Percentiles rank a stretch among this genome's conserved stretches.
These are phyloP conservation scores for Trissolcus japonicus DNA, from an alignment of 2,888 invertebrate genomes.

Conservation along the genomic window DNA sequence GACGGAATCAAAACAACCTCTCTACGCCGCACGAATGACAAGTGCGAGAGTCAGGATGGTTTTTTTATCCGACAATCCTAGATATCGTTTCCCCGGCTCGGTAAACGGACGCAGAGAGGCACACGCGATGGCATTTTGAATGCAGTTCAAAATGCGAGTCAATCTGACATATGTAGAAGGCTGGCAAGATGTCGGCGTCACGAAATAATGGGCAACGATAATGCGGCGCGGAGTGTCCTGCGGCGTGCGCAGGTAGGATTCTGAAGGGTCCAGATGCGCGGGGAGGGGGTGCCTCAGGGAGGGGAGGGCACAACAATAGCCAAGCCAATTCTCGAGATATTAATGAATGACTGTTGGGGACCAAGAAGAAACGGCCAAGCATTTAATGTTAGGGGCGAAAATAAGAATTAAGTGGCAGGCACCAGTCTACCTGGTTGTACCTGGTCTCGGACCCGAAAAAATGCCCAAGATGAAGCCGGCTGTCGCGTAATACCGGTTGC, in stretches of 20 bases:
- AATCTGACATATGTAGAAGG: slow-evolving; percentile 46
- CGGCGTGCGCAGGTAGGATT: slow-evolving; percentile 49
- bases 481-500: slow-evolving; percentile 57
- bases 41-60: slow-evolving; percentile 1
- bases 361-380: slow-evolving; percentile 48
- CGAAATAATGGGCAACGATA: slow-evolving; percentile 44
- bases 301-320: slow-evolving; percentile 45
- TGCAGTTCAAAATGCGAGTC: slow-evolving; percentile 35
- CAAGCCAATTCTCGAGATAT: slow-evolving; percentile 58
- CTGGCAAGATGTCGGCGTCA: slow-evolving; percentile 44
- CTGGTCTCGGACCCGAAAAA: slow-evolving; percentile 13
- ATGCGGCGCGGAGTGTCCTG: slow-evolving; percentile 48
- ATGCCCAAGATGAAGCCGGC: slow-evolving; percentile 43
- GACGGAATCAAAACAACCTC: too few species aligned
- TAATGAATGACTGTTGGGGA: slow-evolving; percentile 58
- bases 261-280: slow-evolving; percentile 29
- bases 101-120: background rate
- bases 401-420: slow-evolving; percentile 60
- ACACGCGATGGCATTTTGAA: slow-evolving; percentile 29
- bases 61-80: background rate
- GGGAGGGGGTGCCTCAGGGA: slow-evolving; percentile 17
- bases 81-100: background rate
- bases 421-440: too few species aligned
- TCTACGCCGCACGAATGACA: slow-evolving; percentile 9
- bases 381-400: slow-evolving; percentile 60